Conservation (phyloP, 2,888 invertebrate genomes). For the Meta bourneti region DNA sequence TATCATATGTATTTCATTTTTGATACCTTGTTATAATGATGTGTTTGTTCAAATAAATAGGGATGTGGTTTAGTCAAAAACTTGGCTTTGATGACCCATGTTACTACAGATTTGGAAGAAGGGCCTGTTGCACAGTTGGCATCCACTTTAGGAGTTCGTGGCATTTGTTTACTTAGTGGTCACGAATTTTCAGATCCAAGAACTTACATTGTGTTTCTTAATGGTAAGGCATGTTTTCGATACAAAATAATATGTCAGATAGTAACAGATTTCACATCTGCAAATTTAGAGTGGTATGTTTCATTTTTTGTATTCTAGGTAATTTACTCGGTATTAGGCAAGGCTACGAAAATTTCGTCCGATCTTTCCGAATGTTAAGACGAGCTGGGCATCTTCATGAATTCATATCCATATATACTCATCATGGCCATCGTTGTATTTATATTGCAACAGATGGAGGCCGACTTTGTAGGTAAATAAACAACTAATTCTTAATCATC, state of each 20-base stretch:
- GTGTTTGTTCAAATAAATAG: slow-evolving; percentile 80
- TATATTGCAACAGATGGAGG: slow-evolving; percentile 98
- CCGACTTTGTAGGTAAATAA: slow-evolving; percentile 88
- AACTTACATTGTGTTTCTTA: slow-evolving; percentile 95
- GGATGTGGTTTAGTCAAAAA: slow-evolving; percentile 99
- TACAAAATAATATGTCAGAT: too few relatives aligned
- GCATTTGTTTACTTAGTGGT: slow-evolving; percentile 91
- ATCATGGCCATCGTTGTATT: slow-evolving; percentile 90
- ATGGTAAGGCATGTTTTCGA: slow-evolving; percentile 84
- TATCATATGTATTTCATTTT: too few relatives aligned
- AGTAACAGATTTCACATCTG: too few relatives aligned
- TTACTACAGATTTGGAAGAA: slow-evolving; percentile 98
- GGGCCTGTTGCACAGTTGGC: slow-evolving; percentile 92
- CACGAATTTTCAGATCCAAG: slow-evolving; percentile 90
- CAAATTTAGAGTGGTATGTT: too few relatives aligned
- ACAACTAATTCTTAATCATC: neutral
- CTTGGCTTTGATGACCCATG: slow-evolving; percentile 98
- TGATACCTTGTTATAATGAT: too few relatives aligned
- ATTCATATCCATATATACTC: slow-evolving; percentile 95
- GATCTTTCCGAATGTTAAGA: slow-evolving; percentile 90
- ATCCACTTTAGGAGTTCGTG: slow-evolving; percentile 94
- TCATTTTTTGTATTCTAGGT: slow-evolving; percentile 18
- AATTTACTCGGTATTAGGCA: slow-evolving; percentile 91
- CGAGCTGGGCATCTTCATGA: slow-evolving; percentile 91
- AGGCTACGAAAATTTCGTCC: slow-evolving; percentile 88